Base-by-base conservation (phyloP, 2,113 vertebrate species). In the Pampusana beccarii region DNA sequence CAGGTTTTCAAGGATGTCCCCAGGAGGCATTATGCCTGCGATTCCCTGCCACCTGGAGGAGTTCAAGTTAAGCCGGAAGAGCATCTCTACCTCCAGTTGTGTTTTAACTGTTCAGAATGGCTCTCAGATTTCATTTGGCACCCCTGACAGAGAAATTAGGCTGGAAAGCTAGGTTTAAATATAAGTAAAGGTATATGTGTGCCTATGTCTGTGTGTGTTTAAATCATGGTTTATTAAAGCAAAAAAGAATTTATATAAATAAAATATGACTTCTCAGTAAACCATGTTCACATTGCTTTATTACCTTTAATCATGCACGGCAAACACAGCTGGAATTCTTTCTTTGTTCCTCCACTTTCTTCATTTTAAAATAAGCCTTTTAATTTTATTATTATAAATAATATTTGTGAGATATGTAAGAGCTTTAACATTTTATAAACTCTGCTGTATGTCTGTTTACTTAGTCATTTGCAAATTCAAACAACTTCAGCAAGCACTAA, bases 31-130 rank as follows among this genome's bases (percentile, higher is more conserved):
- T 3, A 6, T 26, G 71, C 28, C 86, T 72, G 20, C 2, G 0
- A 60, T 53, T 84, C 81, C 46, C 83, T 82, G 90, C 60, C 91
- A 86, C 80, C 90, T 87, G 84, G 57, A 96, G 81, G 69, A 92
- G 80, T 65, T 60, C 19, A 31, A 53, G 36, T 48, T 57, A 58
- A 54, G 56, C 74, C 51, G 57, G 75, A 64, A 67, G 48, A 86
- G 33, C 8, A 1, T 44, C 60, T 54, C 53, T 36, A 58, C 69
- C n/a, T 77, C 38, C 81, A 62, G 25, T 42, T 48, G 54, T 4
- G 4, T 74, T 92, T 66, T 73, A 34, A 36, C 67, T 50, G 57
- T 46, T 91, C 60, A 42, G 64, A 86, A 79, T 12, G 64, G 78
- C 36, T 94, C 91, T 89, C 48, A 56, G 48, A 71, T 62, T 86